Evolutionary conservation across 2,888 invertebrate species (phyloP).

Genomic region (Eupithecia exiguata): DNA sequence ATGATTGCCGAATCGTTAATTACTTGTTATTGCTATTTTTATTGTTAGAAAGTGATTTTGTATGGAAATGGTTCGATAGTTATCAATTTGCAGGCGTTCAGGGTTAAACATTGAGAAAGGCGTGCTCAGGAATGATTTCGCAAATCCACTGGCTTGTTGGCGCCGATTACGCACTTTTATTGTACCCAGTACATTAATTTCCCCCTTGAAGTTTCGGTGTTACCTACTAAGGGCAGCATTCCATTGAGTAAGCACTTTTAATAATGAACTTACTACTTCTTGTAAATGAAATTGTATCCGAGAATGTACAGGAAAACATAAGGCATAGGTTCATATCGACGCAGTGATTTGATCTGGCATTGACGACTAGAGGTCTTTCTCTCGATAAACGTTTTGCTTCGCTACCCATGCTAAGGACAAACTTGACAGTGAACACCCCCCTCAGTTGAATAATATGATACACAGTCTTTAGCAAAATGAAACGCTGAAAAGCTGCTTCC

Average conservation of each 20-base stretch:
- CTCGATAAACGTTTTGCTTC: not conserved
- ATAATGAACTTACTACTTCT: not conserved
- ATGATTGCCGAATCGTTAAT: conserved; percentile 23
- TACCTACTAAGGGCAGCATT: not conserved
- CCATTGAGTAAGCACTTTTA: not conserved
- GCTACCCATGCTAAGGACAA: not conserved
- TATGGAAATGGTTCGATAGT: conserved; percentile 40
- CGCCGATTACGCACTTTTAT: conserved; percentile 24
- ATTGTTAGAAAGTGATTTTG: conserved; percentile 39
- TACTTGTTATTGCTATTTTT: conserved; percentile 27
- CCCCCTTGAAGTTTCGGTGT: conserved; percentile 3
- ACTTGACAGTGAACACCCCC: not conserved
- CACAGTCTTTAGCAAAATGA: not conserved
- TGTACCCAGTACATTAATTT: conserved; percentile 10
- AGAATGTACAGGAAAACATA: not conserved
- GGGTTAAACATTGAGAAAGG: conserved; percentile 61
- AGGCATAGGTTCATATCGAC: not conserved
- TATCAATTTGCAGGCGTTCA: conserved; percentile 46
- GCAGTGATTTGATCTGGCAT: not conserved
- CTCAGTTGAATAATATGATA: not conserved
- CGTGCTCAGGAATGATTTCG: conserved; percentile 54
- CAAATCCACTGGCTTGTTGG: conserved; percentile 43
- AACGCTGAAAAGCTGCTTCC: conserved; percentile 45
- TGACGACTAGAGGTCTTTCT: not conserved
- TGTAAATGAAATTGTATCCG: not conserved